These are phyloP conservation scores for Spodoptera littoralis DNA, from an alignment of 2,888 invertebrate genomes.

Conservation along the genomic window DNA sequence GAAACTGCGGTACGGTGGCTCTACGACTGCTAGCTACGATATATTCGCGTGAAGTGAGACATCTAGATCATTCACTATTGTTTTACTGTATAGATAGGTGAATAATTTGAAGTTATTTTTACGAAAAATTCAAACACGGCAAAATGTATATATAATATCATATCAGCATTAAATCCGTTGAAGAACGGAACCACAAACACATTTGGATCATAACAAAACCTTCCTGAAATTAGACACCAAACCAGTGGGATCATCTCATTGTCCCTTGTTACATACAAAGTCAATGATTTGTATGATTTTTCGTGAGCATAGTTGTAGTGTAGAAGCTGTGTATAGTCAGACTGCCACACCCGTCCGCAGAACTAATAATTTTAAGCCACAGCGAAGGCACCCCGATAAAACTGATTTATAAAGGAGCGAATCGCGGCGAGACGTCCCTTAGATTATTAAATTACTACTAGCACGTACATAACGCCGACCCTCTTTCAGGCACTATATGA, in stretches of 20 bases:
- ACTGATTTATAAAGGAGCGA: conserved; percentile 78
- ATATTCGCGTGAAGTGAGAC: conserved; percentile 38
- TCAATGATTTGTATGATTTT: conserved; percentile 6
- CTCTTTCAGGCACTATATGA: conserved; percentile 71
- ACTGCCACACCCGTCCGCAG: conserved; percentile 60
- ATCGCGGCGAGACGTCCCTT: conserved; percentile 73
- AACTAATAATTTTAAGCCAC: conserved; percentile 75
- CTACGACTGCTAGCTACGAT: conserved; percentile 18
- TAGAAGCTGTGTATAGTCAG: conserved; percentile 42
- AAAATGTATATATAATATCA: not conserved
- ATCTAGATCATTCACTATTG: conserved; percentile 11
- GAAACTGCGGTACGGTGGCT: conserved; percentile 41
- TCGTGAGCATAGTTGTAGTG: not conserved
- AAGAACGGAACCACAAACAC: conserved; percentile 4
- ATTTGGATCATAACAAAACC: not conserved
- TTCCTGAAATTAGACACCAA: too few species aligned
- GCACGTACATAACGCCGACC: conserved; percentile 67
- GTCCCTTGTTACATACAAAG: not conserved
- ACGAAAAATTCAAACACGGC: too few species aligned
- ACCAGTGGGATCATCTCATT: not conserved
- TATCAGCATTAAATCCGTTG: conserved; percentile 1
- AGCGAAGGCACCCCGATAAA: conserved; percentile 74
- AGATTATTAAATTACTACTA: conserved; percentile 80
- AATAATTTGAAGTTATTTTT: not conserved
- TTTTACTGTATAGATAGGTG: conserved; percentile 13